Conservation (phyloP, 2,888 invertebrate species). For the Beris chalybata region DNA sequence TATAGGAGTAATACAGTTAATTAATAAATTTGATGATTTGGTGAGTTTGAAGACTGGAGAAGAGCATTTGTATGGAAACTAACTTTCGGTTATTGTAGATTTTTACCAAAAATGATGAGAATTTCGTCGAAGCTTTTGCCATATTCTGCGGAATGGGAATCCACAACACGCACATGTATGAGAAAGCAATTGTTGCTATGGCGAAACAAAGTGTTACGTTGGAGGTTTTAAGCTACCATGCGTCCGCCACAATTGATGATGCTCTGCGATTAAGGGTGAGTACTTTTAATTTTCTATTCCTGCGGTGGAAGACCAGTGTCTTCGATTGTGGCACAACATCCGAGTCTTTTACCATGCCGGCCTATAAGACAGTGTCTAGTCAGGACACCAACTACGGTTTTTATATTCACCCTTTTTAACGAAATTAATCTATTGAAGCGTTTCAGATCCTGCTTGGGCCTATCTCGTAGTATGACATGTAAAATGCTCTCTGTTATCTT, state of each 20-base stretch:
- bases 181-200: constrained; percentile 92
- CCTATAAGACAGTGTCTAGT: too few relatives aligned
- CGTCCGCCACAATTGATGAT: constrained; percentile 87
- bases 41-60: constrained; percentile 44
- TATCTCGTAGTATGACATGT: too few relatives aligned
- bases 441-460: too few relatives aligned
- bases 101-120: constrained; percentile 94
- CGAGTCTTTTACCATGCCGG: too few relatives aligned
- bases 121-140: constrained; percentile 95
- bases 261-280: constrained; percentile 82
- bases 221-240: constrained; percentile 92
- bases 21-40: constrained; percentile 90
- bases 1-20: constrained; percentile 89
- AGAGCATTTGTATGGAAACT: too few relatives aligned
- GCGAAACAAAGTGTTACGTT: constrained; percentile 95
- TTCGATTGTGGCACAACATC: too few relatives aligned
- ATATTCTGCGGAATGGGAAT: constrained; percentile 98
- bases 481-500: too few relatives aligned
- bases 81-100: constrained; percentile 49
- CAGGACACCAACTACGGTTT: too few relatives aligned
- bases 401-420: too few relatives aligned
- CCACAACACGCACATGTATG: constrained; percentile 96
- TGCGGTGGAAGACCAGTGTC: too few relatives aligned
- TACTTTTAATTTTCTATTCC: constrained; percentile 39
- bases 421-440: too few relatives aligned